These are phyloP conservation scores for Cyrtodaria siliqua DNA, from an alignment of 2,888 invertebrate genomes.

Conservation along the genomic window DNA sequence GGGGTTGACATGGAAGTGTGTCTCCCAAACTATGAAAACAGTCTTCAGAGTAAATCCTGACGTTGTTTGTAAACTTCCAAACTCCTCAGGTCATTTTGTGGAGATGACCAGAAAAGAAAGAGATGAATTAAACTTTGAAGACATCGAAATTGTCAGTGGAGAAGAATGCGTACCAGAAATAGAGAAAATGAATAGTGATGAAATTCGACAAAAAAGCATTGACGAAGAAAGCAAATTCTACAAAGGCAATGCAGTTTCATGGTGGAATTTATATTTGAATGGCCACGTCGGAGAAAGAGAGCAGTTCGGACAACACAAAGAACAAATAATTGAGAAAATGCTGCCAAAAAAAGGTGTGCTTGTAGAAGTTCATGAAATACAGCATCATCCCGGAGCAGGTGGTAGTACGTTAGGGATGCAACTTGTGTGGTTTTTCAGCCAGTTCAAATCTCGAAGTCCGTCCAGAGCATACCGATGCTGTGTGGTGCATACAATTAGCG, in stretches of 20 bases:
- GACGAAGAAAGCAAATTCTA: conserved; percentile 29
- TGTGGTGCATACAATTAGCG: conserved; percentile 27
- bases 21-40: conserved; percentile 8
- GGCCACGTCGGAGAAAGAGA: conserved; percentile 29
- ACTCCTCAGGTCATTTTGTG: conserved; percentile 7
- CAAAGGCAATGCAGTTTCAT: conserved; percentile 32
- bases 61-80: conserved; percentile 34
- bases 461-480: conserved; percentile 37
- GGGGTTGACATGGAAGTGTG: conserved; percentile 13
- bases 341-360: conserved; percentile 4
- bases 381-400: conserved; percentile 45
- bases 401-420: conserved; percentile 39
- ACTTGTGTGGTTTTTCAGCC: conserved; percentile 41
- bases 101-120: conserved; percentile 38
- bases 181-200: conserved; percentile 24
- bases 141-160: conserved; percentile 68
- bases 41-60: conserved; percentile 22
- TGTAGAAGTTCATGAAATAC: conserved; percentile 14
- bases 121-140: conserved; percentile 8
- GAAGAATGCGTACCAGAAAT: conserved; percentile 21
- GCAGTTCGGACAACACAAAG: background rate
- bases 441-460: conserved; percentile 3
- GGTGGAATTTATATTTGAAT: conserved; percentile 40
- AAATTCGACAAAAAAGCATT: background rate
- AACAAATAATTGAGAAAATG: background rate